Conservation (phyloP, 1,140 invertebrate genomes). For the Trachymyrmex cornetzi region DNA sequence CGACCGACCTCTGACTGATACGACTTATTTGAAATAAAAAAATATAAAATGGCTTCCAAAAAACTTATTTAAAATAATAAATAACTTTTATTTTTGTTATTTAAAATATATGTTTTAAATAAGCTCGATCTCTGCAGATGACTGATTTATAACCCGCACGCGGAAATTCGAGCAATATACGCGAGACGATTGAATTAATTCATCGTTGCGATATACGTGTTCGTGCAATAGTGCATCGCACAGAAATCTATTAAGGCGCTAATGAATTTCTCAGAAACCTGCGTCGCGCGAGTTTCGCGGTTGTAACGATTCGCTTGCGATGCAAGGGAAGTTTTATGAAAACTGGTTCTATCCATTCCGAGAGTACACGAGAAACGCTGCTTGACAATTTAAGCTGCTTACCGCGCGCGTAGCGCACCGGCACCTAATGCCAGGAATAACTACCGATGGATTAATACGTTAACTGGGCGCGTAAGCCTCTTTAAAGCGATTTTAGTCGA, state of each 20-base stretch:
- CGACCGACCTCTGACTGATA: too few relatives aligned
- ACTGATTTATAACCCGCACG: not conserved
- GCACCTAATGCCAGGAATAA: constrained; percentile 67
- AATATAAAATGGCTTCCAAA: too few relatives aligned
- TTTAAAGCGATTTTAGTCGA: constrained; percentile 14
- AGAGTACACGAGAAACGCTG: constrained; percentile 26
- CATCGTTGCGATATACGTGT: not conserved
- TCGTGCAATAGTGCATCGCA: not conserved
- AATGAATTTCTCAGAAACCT: constrained; percentile 61
- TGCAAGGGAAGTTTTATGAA: constrained; percentile 34
- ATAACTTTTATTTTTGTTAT: too few relatives aligned
- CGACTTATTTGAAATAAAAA: too few relatives aligned
- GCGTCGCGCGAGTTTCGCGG: constrained; percentile 1
- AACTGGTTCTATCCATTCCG: constrained; percentile 42
- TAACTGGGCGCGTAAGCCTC: constrained; percentile 64
- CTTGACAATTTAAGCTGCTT: constrained; percentile 76
- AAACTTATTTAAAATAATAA: too few relatives aligned
- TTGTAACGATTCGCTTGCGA: not conserved
- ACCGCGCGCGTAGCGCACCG: constrained; percentile 45
- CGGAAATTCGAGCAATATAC: not conserved
- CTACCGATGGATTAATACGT: constrained; percentile 72
- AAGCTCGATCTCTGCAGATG: too few relatives aligned
- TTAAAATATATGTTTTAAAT: too few relatives aligned
- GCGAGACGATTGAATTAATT: constrained; percentile 27
- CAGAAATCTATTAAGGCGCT: constrained; percentile 57